phyloP scores from a whole-genome alignment of 2,797 vertebrate genomes.

The Aplochiton taeniatus region DNA sequence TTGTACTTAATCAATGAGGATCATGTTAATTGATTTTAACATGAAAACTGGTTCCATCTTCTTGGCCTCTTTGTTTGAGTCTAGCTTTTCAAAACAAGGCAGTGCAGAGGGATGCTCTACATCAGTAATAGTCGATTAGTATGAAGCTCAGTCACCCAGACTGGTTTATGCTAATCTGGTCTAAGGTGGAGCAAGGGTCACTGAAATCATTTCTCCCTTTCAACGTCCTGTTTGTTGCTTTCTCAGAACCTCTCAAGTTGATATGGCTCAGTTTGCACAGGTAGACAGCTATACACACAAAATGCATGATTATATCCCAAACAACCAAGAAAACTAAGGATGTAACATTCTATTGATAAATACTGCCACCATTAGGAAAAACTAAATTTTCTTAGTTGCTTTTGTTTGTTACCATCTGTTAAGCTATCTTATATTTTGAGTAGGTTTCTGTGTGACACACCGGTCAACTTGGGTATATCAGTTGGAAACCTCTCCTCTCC shows the following conservation, averaged over 20 bases:
- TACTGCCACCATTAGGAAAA: no score
- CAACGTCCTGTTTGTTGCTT: conserved; percentile 18
- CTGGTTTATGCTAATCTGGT: conserved; percentile 44
- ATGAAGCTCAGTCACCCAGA: conserved; percentile 24
- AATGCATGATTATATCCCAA: no score
- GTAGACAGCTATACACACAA: no score
- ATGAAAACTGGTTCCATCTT: not conserved
- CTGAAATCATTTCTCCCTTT: conserved; percentile 35
- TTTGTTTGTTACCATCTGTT: no score
- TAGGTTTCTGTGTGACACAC: no score
- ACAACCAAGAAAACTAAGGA: no score
- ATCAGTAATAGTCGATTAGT: conserved; percentile 25
- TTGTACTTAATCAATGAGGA: not conserved
- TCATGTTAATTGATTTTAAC: not conserved
- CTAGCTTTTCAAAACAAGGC: conserved; percentile 9
- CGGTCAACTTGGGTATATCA: no score
- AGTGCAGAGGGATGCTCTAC: conserved; percentile 11
- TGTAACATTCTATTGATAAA: no score
- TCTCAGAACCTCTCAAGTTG: conserved; percentile 36
- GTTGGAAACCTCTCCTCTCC: not conserved
- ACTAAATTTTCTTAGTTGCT: no score
- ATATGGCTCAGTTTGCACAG: conserved; percentile 8
- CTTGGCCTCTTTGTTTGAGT: conserved; percentile 4
- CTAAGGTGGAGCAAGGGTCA: conserved; percentile 40
- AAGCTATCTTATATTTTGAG: no score